A percentile compares a stretch with the other conserved stretches of the same genome.
phyloP scores from a whole-genome alignment of 2,888 invertebrate species.

The Sarcophaga subvicina region DNA sequence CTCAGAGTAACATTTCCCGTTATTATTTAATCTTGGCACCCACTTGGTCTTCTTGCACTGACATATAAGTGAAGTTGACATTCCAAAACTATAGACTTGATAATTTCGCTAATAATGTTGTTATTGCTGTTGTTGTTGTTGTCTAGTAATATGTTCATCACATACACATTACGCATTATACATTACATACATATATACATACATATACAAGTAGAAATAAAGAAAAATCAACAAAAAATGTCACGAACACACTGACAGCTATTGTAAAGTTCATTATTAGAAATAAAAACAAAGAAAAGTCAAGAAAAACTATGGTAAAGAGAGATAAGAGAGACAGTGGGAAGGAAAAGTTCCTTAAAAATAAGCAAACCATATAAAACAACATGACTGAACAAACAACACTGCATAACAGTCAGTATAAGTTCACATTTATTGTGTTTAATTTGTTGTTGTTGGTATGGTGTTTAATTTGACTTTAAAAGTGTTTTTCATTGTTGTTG shows the following conservation, averaged over 20 bases:
- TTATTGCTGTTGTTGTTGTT: too few species aligned
- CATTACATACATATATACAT: not conserved
- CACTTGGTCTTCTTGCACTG: constrained; percentile 52
- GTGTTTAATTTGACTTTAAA: constrained; percentile 44
- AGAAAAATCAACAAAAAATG: constrained; percentile 29
- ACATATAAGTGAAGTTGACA: constrained; percentile 58
- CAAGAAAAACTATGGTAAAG: not conserved
- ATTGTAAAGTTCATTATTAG: constrained; percentile 36
- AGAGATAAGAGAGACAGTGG: not conserved
- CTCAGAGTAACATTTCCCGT: constrained; percentile 36
- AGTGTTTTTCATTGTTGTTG: constrained; percentile 1
- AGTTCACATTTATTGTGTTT: constrained; percentile 32
- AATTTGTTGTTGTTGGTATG: constrained; percentile 25
- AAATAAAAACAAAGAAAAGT: constrained; percentile 11
- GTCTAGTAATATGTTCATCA: too few species aligned
- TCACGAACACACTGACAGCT: constrained; percentile 1
- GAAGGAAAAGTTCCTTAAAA: constrained; percentile 31
- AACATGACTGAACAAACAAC: constrained; percentile 41
- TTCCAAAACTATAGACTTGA: constrained; percentile 55
- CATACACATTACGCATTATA: too few species aligned
- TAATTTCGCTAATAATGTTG: constrained; percentile 6
- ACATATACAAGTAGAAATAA: not conserved
- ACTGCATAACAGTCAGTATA: constrained; percentile 49
- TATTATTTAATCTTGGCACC: constrained; percentile 45
- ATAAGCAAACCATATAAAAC: constrained; percentile 61